Evolutionary conservation across 1,140 invertebrate genomes (phyloP).

Genomic region (Lepidostoma basale): DNA sequence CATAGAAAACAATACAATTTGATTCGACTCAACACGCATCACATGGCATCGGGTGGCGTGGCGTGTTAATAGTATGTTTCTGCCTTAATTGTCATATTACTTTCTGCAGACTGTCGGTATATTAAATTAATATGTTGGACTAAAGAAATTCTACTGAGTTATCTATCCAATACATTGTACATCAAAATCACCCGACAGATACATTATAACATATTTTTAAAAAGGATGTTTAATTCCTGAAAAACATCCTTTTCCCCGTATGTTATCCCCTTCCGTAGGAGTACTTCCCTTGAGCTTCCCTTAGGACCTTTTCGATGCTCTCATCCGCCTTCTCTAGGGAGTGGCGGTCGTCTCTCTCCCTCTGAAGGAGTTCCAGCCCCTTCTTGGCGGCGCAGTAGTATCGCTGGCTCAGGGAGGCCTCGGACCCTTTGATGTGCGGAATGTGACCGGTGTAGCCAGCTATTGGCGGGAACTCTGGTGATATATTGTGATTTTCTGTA

Average conservation of each 20-base stretch:
- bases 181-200: too few relatives aligned
- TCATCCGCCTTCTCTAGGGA: constrained; percentile 52
- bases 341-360: constrained; percentile 61
- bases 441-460: constrained; percentile 76
- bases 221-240: constrained; percentile 50
- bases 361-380: constrained; percentile 65
- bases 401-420: constrained; percentile 69
- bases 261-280: constrained; percentile 62
- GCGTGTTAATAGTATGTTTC: too few relatives aligned
- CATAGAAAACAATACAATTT: too few relatives aligned
- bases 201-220: too few relatives aligned
- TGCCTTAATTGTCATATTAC: too few relatives aligned
- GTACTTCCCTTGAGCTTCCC: constrained; percentile 55
- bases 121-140: too few relatives aligned
- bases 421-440: constrained; percentile 67
- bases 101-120: too few relatives aligned
- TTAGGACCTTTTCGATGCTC: constrained; percentile 54
- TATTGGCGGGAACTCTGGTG: constrained; percentile 72
- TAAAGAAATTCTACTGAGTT: too few relatives aligned
- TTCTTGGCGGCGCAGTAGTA: constrained; percentile 71
- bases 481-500: constrained; percentile 67
- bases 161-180: too few relatives aligned
- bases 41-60: too few relatives aligned
- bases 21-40: too few relatives aligned
- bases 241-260: constrained; percentile 62